Percentiles rank a stretch among this genome's conserved stretches.
Evolutionary conservation across 1,140 invertebrate species (phyloP).

Genomic region (Drosophila leontia): DNA sequence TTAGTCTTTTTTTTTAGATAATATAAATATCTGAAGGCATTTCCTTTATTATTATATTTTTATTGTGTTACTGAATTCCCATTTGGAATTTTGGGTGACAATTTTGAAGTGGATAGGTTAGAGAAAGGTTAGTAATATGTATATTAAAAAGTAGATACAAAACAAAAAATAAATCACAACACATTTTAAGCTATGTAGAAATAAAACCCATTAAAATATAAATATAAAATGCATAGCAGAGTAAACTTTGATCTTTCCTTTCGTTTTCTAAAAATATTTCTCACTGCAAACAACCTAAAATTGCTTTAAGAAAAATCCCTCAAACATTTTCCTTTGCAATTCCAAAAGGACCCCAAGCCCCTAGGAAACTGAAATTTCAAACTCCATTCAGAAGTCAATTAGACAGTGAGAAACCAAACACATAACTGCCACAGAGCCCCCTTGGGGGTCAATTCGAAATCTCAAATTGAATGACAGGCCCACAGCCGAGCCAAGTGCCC

Average conservation of each 20-base stretch:
- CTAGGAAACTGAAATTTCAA: slow-evolving; percentile 18
- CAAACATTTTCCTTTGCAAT: not conserved
- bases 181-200: not conserved
- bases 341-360: not conserved
- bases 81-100: not conserved
- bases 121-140: not conserved
- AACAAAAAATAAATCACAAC: not conserved
- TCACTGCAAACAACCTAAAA: not conserved
- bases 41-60: not conserved
- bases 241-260: not conserved
- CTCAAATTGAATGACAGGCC: slow-evolving; percentile 54
- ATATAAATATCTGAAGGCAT: not conserved
- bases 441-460: slow-evolving; percentile 33
- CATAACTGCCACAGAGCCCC: slow-evolving; percentile 35
- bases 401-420: slow-evolving; percentile 61
- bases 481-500: slow-evolving; percentile 19
- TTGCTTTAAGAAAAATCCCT: not conserved
- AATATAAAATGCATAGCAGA: no score
- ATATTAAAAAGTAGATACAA: not conserved
- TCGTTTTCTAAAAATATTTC: not conserved
- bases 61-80: no score
- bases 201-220: not conserved
- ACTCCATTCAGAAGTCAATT: slow-evolving; percentile 49
- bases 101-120: not conserved
- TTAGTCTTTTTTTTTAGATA: not conserved